Evolutionary conservation across 1,140 invertebrate species (phyloP).

Genomic region (Drosophila pachea): DNA sequence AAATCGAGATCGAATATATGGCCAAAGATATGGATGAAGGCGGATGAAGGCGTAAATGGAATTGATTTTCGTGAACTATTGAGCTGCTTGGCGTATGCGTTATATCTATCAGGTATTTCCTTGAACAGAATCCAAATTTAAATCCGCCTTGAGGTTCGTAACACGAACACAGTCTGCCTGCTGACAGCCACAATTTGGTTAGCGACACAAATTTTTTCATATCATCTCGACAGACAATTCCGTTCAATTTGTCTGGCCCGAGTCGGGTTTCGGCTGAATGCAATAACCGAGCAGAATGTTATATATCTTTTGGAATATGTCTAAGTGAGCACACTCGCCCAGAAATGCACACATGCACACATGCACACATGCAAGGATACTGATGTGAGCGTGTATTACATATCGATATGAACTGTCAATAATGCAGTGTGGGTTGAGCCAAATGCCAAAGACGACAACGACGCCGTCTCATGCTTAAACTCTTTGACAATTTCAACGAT

Average conservation of each 20-base stretch:
- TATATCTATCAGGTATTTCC: conserved; percentile 5
- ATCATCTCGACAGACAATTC: conserved; percentile 33
- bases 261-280: conserved; percentile 16
- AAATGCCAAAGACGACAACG: conserved; percentile 31
- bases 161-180: conserved; percentile 10
- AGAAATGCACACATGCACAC: background rate
- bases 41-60: background rate
- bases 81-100: background rate
- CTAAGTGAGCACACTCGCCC: background rate
- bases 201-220: conserved; percentile 15
- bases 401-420: conserved; percentile 57
- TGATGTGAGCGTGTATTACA: conserved; percentile 7
- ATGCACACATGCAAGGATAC: background rate
- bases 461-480: conserved; percentile 51
- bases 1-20: background rate
- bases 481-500: conserved; percentile 74
- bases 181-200: conserved; percentile 44
- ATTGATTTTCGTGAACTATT: background rate
- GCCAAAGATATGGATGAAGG: background rate
- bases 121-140: conserved; percentile 27
- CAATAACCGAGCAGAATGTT: conserved; percentile 12
- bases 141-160: conserved; percentile 12
- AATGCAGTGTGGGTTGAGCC: conserved; percentile 45
- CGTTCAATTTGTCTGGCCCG: conserved; percentile 30
- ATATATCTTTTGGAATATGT: conserved; percentile 10